Percentiles rank a stretch among this genome's conserved stretches.
These are phyloP conservation scores for Myotis vivesi DNA, from an alignment of 2,797 vertebrate genomes.

Conservation along the genomic window DNA sequence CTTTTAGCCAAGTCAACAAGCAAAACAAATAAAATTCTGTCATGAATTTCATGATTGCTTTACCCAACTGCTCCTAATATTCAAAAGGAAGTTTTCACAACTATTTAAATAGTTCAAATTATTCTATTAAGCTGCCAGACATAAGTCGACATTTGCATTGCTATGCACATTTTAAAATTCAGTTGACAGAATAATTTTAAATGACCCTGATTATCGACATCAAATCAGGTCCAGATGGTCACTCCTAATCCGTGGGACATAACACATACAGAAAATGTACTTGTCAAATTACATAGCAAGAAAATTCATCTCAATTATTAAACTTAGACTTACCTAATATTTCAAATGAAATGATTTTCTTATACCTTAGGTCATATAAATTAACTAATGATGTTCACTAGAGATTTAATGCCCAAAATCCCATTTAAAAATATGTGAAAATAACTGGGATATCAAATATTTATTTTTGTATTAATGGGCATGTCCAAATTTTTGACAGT, in stretches of 20 bases:
- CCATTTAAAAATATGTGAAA: not conserved
- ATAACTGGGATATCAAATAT: not conserved
- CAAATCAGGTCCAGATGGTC: not conserved
- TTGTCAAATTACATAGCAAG: not conserved
- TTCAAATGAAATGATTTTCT: slow-evolving; percentile 15
- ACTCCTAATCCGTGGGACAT: not conserved
- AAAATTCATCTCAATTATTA: not conserved
- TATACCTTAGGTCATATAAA: not conserved
- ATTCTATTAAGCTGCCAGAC: not conserved
- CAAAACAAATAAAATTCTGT: not conserved
- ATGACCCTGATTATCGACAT: not conserved
- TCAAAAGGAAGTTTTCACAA: not conserved
- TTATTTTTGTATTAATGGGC: not conserved
- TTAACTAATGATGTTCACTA: not conserved
- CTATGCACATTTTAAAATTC: not conserved
- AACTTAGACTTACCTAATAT: slow-evolving; percentile 5
- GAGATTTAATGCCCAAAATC: not conserved
- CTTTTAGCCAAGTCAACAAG: not conserved
- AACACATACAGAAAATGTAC: slow-evolving; percentile 2
- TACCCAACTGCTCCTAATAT: not conserved
- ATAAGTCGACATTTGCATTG: not conserved
- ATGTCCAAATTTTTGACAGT: slow-evolving; percentile 17
- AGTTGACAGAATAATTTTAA: not conserved
- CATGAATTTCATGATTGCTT: not conserved
- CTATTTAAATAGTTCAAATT: not conserved